Evolutionary conservation across 2,113 vertebrate species (phyloP), one percentile per base, ranked within the genome.

Genomic region (Esox niger): DNA sequence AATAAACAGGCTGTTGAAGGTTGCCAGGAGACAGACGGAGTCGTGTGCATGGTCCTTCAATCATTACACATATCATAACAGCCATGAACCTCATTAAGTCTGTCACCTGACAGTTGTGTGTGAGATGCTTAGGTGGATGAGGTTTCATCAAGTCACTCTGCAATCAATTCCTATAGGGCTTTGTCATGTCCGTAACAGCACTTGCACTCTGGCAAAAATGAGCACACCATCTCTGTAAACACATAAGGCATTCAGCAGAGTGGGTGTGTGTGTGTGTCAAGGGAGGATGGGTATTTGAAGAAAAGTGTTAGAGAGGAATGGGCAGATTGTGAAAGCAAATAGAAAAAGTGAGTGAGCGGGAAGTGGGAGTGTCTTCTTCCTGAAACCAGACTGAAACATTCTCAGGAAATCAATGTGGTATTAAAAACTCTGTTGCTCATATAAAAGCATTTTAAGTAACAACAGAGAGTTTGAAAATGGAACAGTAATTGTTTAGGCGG

Each of bases 71-170:
- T 21, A 3, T 23, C 66, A 76, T 69, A 68, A 82, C 62, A 77
- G 70, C 70, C 27, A 26, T 74, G 66, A 70, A 52, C 30, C 13
- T 76, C 69, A 74, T 80, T 71, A 79, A 74, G 73, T 59, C 29
- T 17, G 57, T 30, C 79, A 79, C 76, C 78, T 84, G 86, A 86
- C 74, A 6, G 1, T 35, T 3, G 71, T 77, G 49, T 66, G 67
- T 71, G 38, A 73, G 66, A 49, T 15, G 26, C 52, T 35, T 63
- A 10, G 13, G 55, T 11, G 26, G 56, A 35, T 58, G 7, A 15
- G 57, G n/a, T 73, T 71, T 71, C 64, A 79, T 69, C 71, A 65
- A 69, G 68, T 63, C 61, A 43, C 59, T 56, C 59, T 35, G 31
- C 31, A 61, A 61, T 61, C 31, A 61, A 25, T n/a, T 61, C 25